A percentile compares a stretch with the other conserved stretches of the same genome.
These are phyloP conservation scores for Ceratothoa steindachneri DNA, from an alignment of 2,888 invertebrate genomes.

Conservation along the genomic window DNA sequence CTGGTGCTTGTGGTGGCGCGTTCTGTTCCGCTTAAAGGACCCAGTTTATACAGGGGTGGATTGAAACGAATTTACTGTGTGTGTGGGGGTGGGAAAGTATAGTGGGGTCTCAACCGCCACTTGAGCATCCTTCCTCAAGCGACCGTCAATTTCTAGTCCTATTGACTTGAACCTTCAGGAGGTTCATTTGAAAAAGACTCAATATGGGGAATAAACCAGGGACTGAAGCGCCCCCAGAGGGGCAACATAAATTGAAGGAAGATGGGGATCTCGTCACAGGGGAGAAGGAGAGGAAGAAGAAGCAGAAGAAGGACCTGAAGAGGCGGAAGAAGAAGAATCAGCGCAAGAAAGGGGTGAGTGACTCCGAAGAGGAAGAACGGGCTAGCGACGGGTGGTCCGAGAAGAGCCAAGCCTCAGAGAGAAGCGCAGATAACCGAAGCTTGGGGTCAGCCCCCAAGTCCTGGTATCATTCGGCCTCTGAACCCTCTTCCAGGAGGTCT, in stretches of 20 bases:
- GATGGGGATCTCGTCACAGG: no score
- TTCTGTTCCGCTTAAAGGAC: no score
- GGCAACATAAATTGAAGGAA: slow-evolving; percentile 34
- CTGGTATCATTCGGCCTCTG: slow-evolving; percentile 46
- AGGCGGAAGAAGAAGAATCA: slow-evolving; percentile 39
- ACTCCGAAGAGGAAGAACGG: slow-evolving; percentile 28
- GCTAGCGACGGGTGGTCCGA: slow-evolving; percentile 43
- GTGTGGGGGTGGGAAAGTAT: no score
- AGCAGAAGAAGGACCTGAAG: slow-evolving; percentile 39
- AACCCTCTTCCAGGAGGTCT: slow-evolving; percentile 43
- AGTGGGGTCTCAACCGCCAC: no score
- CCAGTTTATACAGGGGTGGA: no score
- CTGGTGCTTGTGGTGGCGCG: no score
- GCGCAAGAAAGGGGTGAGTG: slow-evolving; percentile 16
- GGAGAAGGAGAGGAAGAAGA: slow-evolving; percentile 37
- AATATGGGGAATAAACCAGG: slow-evolving; percentile 46
- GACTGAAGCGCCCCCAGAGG: slow-evolving; percentile 43
- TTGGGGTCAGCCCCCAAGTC: slow-evolving; percentile 41
- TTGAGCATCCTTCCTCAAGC: no score
- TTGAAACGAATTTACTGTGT: no score
- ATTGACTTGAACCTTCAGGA: no score
- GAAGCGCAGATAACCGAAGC: slow-evolving; percentile 15
- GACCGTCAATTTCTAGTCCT: no score
- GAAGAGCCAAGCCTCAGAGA: slow-evolving; percentile 15
- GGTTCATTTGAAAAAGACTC: neutral